Percentiles rank a stretch among this genome's conserved stretches.
Evolutionary conservation across 2,888 invertebrate species (phyloP).

Genomic region (Gibbula magus): DNA sequence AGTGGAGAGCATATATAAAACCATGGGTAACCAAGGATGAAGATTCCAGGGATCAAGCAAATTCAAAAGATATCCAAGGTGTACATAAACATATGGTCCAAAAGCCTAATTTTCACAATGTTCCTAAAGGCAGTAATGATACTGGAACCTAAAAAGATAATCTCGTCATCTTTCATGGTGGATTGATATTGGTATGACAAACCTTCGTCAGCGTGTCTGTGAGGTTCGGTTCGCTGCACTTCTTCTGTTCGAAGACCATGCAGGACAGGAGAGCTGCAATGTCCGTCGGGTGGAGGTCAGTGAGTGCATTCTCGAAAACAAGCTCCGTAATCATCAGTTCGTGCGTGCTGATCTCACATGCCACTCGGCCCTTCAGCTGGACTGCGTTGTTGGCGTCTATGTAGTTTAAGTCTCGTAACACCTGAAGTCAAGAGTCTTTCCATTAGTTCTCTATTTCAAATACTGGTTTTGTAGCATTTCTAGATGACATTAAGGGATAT

Average conservation of each 20-base stretch:
- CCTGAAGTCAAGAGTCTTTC: constrained; percentile 56
- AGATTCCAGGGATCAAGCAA: too few relatives aligned
- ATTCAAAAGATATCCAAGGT: too few relatives aligned
- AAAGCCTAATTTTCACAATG: too few relatives aligned
- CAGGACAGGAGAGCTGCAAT: constrained; percentile 95
- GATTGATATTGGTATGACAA: too few relatives aligned
- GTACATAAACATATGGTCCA: too few relatives aligned
- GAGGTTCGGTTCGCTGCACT: constrained; percentile 77
- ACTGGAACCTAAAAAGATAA: too few relatives aligned
- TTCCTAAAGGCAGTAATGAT: too few relatives aligned
- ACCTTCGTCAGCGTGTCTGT: constrained; percentile 80
- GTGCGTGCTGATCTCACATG: constrained; percentile 87
- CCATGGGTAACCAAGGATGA: too few relatives aligned
- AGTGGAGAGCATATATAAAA: too few relatives aligned
- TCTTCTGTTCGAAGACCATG: constrained; percentile 92
- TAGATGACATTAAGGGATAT: too few relatives aligned
- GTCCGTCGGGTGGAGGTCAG: constrained; percentile 89
- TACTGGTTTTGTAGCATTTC: neutral
- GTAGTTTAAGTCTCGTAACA: constrained; percentile 84
- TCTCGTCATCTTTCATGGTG: too few relatives aligned
- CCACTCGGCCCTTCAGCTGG: constrained; percentile 83
- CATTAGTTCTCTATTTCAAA: too few relatives aligned
- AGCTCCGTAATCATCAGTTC: constrained; percentile 94
- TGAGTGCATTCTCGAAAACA: constrained; percentile 91
- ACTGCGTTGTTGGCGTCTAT: constrained; percentile 85